Conservation (phyloP, 2,113 vertebrate genomes). For the Coreoperca whiteheadi region DNA sequence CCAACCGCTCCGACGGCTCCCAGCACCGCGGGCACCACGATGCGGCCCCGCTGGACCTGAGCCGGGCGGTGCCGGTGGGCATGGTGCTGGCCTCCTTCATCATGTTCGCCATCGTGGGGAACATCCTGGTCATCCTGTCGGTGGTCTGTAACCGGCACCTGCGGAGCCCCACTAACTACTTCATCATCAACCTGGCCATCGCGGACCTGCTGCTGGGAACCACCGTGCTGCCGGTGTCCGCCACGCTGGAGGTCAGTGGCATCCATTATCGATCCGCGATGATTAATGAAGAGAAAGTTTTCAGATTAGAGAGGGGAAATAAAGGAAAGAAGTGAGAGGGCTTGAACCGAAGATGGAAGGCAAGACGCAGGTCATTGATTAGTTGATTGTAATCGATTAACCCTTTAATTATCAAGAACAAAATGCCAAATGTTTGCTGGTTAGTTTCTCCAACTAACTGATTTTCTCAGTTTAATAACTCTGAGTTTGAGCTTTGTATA, state of each 20-base stretch:
- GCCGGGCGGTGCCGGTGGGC: constrained; percentile 73
- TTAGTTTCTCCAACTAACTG: too few relatives aligned
- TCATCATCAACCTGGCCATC: constrained; percentile 78
- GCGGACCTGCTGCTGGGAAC: constrained; percentile 75
- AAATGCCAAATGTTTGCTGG: too few relatives aligned
- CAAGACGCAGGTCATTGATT: too few relatives aligned
- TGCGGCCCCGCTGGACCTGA: constrained; percentile 57
- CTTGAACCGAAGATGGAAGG: background rate
- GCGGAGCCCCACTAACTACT: constrained; percentile 76
- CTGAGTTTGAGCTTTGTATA: too few relatives aligned
- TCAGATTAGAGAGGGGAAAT: too few relatives aligned
- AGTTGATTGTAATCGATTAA: too few relatives aligned
- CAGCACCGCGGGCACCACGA: background rate
- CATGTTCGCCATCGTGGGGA: constrained; percentile 75
- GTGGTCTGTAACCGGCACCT: constrained; percentile 78
- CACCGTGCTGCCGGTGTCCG: constrained; percentile 78
- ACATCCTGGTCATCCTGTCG: constrained; percentile 76
- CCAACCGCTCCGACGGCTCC: constrained; percentile 29
- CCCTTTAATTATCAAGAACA: too few relatives aligned
- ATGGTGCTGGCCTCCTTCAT: constrained; percentile 77
- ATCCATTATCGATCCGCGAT: background rate
- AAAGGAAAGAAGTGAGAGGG: too few relatives aligned
- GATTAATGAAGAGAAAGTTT: too few relatives aligned
- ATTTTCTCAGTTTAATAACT: too few relatives aligned
- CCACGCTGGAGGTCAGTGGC: constrained; percentile 69